phyloP scores from a whole-genome alignment of 2,888 invertebrate genomes.

The Sphaeridia pumilis region DNA sequence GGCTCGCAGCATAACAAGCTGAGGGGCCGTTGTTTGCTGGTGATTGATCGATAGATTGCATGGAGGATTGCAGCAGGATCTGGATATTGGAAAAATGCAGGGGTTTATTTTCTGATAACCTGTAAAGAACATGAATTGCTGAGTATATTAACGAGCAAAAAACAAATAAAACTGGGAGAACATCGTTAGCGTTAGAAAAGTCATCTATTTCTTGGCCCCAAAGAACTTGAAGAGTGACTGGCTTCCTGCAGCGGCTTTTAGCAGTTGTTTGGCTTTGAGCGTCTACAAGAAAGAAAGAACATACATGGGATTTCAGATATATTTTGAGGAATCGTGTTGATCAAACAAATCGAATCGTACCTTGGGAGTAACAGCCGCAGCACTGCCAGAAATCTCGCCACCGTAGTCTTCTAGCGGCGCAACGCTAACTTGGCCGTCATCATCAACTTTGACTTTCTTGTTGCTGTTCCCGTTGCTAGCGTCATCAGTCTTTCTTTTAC shows the following conservation, averaged over 20 bases:
- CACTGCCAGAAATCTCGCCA: slow-evolving; percentile 13
- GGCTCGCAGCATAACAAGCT: no score
- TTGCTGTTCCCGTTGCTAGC: slow-evolving; percentile 8
- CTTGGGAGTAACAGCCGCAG: slow-evolving; percentile 8
- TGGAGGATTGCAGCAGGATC: no score
- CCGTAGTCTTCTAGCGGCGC: slow-evolving; percentile 35
- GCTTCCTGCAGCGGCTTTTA: slow-evolving; percentile 34
- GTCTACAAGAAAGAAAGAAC: slow-evolving; percentile 6
- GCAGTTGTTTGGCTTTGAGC: slow-evolving; percentile 26
- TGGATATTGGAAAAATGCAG: background rate
- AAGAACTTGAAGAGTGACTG: slow-evolving; percentile 34
- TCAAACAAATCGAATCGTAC: slow-evolving; percentile 1
- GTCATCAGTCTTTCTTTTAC: slow-evolving; percentile 25
- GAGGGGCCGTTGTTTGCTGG: no score
- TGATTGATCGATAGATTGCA: no score
- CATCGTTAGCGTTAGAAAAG: no score
- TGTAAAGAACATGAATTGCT: no score
- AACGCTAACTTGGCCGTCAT: slow-evolving; percentile 14
- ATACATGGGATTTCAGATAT: no score
- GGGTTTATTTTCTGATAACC: background rate
- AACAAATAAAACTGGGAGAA: no score
- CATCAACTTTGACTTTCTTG: slow-evolving; percentile 23
- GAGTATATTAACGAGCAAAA: no score
- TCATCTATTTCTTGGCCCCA: slow-evolving; percentile 13
- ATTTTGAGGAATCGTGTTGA: background rate